Percentiles rank a stretch among this genome's conserved stretches.
Evolutionary conservation across 1,140 invertebrate genomes (phyloP).

Genomic region (Propsilocerus akamusi): DNA sequence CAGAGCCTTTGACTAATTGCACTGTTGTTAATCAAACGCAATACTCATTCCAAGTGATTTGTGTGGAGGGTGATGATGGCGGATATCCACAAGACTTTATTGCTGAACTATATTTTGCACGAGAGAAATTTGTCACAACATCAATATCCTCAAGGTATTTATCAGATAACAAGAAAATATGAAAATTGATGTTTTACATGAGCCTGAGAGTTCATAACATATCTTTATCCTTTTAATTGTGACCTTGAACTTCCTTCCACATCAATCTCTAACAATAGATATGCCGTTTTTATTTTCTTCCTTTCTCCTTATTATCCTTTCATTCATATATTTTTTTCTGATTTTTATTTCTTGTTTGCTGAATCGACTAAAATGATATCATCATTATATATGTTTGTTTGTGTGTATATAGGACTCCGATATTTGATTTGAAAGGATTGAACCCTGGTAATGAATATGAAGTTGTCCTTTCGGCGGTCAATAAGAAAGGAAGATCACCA

Average conservation of each 20-base stretch:
- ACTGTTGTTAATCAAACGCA: slow-evolving; percentile 47
- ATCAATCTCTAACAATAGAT: too few relatives aligned
- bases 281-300: too few relatives aligned
- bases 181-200: neutral
- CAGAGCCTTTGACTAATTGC: slow-evolving; percentile 51
- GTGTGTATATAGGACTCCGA: slow-evolving; percentile 19
- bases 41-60: slow-evolving; percentile 45
- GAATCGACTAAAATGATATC: slow-evolving; percentile 22
- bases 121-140: slow-evolving; percentile 29
- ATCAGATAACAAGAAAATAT: neutral
- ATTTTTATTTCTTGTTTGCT: neutral
- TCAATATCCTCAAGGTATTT: slow-evolving; percentile 26
- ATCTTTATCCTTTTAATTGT: neutral
- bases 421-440: slow-evolving; percentile 34
- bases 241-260: neutral
- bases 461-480: slow-evolving; percentile 40
- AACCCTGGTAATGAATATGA: slow-evolving; percentile 41
- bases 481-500: slow-evolving; percentile 41
- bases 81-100: slow-evolving; percentile 48
- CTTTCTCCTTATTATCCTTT: neutral
- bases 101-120: slow-evolving; percentile 38
- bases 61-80: slow-evolving; percentile 52
- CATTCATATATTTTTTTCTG: neutral
- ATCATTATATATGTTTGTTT: too few relatives aligned
- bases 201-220: neutral